These are phyloP conservation scores for Gavia stellata DNA, from an alignment of 2,113 vertebrate genomes.

Conservation along the genomic window DNA sequence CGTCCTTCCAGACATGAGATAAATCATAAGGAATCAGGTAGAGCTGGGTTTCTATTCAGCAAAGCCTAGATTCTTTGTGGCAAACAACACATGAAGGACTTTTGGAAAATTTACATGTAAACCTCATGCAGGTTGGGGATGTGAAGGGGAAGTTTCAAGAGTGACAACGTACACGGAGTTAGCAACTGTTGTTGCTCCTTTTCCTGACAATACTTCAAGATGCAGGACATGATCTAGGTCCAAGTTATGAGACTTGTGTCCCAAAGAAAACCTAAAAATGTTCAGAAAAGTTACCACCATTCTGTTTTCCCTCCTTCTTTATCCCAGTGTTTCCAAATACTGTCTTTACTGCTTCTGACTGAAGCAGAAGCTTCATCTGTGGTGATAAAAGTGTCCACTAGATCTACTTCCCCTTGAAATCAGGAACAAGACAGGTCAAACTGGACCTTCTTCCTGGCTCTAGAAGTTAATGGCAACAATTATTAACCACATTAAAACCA, in stretches of 20 bases:
- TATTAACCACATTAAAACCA: neutral
- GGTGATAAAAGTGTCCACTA: neutral
- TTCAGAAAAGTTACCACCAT: neutral
- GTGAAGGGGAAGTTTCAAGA: neutral
- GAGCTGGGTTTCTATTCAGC: neutral
- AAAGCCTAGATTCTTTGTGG: neutral
- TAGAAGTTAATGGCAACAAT: neutral
- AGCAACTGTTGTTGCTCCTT: neutral
- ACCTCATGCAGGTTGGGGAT: neutral
- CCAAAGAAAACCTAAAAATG: neutral
- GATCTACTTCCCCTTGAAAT: neutral
- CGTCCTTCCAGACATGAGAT: accelerated
- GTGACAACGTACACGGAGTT: neutral
- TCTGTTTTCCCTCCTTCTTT: neutral
- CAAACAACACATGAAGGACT: neutral
- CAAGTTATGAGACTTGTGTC: neutral
- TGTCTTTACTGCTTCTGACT: neutral
- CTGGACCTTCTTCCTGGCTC: neutral
- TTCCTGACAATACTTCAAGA: neutral
- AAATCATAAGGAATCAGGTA: neutral
- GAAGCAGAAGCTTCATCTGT: neutral
- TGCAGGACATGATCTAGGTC: neutral
- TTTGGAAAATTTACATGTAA: neutral
- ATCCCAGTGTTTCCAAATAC: neutral
- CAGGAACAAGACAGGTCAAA: neutral